These are phyloP conservation scores for Bembecia ichneumoniformis DNA, from an alignment of 2,888 invertebrate species.

Conservation along the genomic window DNA sequence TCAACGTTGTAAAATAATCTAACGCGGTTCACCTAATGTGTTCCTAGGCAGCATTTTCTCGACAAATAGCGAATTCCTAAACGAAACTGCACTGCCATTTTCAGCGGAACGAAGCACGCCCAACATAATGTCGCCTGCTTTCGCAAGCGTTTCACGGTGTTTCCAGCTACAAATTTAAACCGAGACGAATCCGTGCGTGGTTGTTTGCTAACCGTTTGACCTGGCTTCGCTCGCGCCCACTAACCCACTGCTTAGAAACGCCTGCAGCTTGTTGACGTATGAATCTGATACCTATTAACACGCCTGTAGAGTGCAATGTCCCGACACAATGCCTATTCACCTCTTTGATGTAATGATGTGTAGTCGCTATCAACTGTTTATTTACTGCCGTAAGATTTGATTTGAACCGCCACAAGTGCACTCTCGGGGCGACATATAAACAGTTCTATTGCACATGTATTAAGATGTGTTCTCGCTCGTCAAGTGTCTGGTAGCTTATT, in stretches of 20 bases:
- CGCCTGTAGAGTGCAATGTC: conserved; percentile 42
- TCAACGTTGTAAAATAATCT: conserved; percentile 6
- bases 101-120: conserved; percentile 34
- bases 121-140: conserved; percentile 37
- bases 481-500: conserved; percentile 5
- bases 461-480: conserved; percentile 20
- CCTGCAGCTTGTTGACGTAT: conserved; percentile 15
- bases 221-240: conserved; percentile 55
- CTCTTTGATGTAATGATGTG: conserved; percentile 64
- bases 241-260: conserved; percentile 58
- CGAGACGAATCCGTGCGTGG: conserved; percentile 49
- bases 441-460: conserved; percentile 16
- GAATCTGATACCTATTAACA: conserved; percentile 38
- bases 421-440: conserved; percentile 17
- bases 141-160: conserved; percentile 51
- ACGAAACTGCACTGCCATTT: conserved; percentile 27
- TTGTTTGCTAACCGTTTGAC: conserved; percentile 64
- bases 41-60: conserved; percentile 7
- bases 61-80: conserved; percentile 13
- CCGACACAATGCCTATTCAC: conserved; percentile 42
- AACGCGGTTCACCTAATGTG: conserved; percentile 6
- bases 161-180: conserved; percentile 38
- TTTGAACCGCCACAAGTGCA: conserved; percentile 25
- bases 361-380: conserved; percentile 68
- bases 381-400: conserved; percentile 42